Conservation (phyloP, 2,888 invertebrate species). For the Lapara coniferarum region DNA sequence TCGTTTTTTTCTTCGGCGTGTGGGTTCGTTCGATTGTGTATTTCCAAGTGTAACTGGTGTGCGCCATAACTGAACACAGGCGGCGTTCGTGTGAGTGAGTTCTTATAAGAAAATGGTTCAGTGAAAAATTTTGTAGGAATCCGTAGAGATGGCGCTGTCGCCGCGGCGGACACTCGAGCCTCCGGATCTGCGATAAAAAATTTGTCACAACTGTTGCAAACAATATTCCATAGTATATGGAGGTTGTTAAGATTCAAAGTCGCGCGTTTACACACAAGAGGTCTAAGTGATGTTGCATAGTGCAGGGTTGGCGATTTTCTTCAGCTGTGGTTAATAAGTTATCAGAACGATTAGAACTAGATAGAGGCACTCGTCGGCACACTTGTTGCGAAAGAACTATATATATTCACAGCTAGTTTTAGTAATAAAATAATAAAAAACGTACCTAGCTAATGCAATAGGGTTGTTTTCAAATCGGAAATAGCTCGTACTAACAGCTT, state of each 20-base stretch:
- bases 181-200: conserved; percentile 54
- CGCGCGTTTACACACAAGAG: conserved; percentile 11
- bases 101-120: conserved; percentile 82
- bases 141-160: conserved; percentile 79
- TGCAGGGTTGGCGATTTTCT: conserved; percentile 23
- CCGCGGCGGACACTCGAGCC: conserved; percentile 58
- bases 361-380: conserved; percentile 21
- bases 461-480: conserved; percentile 11
- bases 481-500: background rate
- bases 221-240: conserved; percentile 17
- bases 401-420: conserved; percentile 10
- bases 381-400: conserved; percentile 19
- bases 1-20: conserved; percentile 80
- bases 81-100: conserved; percentile 59
- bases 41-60: conserved; percentile 44
- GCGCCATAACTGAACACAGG: conserved; percentile 50
- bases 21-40: conserved; percentile 81
- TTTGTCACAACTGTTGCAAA: conserved; percentile 48
- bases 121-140: conserved; percentile 79
- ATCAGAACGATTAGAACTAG: conserved; percentile 24
- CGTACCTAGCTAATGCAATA: background rate
- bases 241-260: conserved; percentile 14
- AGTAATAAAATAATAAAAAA: conserved; percentile 21
- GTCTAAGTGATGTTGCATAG: conserved; percentile 12
- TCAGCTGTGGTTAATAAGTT: conserved; percentile 21